phyloP scores from a whole-genome alignment of 2,797 vertebrate species.

The Platyrinchus mystaceus region DNA sequence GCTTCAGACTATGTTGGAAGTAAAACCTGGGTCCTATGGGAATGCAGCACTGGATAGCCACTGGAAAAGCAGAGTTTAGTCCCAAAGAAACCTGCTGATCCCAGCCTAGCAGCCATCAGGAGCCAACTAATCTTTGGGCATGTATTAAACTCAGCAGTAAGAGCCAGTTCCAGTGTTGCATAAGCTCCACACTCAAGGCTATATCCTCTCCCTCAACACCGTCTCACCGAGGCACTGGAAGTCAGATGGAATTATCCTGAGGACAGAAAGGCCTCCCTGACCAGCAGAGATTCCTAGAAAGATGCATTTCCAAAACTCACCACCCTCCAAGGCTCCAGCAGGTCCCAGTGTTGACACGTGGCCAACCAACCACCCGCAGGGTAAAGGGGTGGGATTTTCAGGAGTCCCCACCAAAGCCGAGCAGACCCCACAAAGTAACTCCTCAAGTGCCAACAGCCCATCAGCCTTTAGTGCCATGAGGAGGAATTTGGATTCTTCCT shows the following conservation, averaged over 20 bases:
- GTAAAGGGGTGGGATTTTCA: background rate
- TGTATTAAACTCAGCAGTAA: background rate
- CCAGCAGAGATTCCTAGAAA: background rate
- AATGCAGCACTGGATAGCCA: background rate
- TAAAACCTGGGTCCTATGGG: background rate
- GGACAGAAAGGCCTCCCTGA: background rate
- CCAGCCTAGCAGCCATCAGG: background rate
- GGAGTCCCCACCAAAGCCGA: background rate
- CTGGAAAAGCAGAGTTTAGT: background rate
- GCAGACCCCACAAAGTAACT: background rate
- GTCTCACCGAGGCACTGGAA: background rate
- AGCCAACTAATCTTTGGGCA: background rate
- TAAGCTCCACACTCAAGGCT: background rate
- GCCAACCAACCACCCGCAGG: background rate
- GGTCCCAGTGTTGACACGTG: accelerated
- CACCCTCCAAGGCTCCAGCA: background rate
- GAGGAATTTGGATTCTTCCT: background rate
- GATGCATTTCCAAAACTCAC: background rate
- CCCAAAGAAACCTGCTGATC: background rate
- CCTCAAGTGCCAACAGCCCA: background rate
- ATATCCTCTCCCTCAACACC: background rate
- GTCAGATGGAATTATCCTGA: background rate
- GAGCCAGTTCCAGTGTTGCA: background rate
- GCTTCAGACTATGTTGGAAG: background rate
- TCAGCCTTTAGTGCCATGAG: accelerated